Percentiles rank a stretch among this genome's conserved stretches.
phyloP scores from a whole-genome alignment of 2,113 vertebrate species.

The Notothenia coriiceps region DNA sequence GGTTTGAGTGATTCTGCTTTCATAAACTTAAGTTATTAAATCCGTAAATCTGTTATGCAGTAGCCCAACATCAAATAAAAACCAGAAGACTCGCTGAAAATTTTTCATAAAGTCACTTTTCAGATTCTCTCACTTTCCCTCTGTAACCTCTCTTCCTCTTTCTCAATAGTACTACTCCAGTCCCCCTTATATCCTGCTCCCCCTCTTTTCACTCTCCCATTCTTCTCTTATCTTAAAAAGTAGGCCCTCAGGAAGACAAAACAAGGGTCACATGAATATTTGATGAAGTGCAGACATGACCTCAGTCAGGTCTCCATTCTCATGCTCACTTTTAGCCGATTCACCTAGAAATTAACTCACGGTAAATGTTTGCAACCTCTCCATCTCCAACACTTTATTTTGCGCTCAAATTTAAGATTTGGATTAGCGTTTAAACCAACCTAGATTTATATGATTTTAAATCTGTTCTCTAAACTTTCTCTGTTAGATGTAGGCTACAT shows the following conservation, averaged over 20 bases:
- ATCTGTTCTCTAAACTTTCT: background rate
- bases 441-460: slow-evolving; percentile 21
- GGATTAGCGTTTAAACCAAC: background rate
- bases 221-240: slow-evolving; percentile 49
- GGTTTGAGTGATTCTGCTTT: background rate
- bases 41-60: background rate
- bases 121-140: background rate
- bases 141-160: slow-evolving; percentile 21
- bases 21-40: background rate
- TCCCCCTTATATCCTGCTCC: slow-evolving; percentile 13
- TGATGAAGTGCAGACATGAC: slow-evolving; percentile 65
- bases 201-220: background rate
- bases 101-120: background rate
- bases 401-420: slow-evolving; percentile 13
- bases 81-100: background rate
- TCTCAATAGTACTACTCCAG: slow-evolving; percentile 22
- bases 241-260: slow-evolving; percentile 51
- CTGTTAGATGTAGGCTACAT: slow-evolving; percentile 8
- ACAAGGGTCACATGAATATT: slow-evolving; percentile 62
- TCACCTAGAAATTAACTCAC: slow-evolving; percentile 4
- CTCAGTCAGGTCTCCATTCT: slow-evolving; percentile 45
- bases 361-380: too few species aligned
- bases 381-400: slow-evolving; percentile 5
- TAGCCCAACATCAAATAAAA: background rate
- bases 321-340: slow-evolving; percentile 23